Conservation (phyloP, 2,888 invertebrate genomes). For the Poecilus cupreus region DNA sequence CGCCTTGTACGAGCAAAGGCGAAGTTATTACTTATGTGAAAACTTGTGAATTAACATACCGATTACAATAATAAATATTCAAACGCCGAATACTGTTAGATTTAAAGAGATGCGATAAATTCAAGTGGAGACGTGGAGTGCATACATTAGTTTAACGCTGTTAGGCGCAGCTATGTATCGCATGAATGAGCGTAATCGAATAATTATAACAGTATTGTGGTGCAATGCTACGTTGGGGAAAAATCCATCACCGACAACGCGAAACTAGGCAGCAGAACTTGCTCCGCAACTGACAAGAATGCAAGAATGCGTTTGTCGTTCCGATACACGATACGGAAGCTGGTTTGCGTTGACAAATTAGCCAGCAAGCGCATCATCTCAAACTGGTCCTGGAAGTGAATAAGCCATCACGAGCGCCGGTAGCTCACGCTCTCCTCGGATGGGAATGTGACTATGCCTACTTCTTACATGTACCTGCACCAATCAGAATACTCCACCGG, state of each 20-base stretch:
- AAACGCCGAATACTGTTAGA: constrained; percentile 32
- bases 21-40: constrained; percentile 9
- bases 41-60: constrained; percentile 46
- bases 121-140: constrained; percentile 8
- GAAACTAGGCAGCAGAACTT: constrained; percentile 25
- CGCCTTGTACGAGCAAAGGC: background rate
- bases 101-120: constrained; percentile 34
- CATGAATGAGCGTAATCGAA: constrained; percentile 47
- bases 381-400: constrained; percentile 11
- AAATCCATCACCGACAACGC: constrained; percentile 2
- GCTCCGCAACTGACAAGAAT: constrained; percentile 9
- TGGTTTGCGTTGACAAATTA: constrained; percentile 18
- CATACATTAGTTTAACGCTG: constrained; percentile 28
- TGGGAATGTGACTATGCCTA: constrained; percentile 40
- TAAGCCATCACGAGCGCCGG: background rate
- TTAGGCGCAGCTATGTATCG: constrained; percentile 38
- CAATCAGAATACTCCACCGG: constrained; percentile 63
- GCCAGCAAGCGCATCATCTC: background rate
- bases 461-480: constrained; percentile 66
- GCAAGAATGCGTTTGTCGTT: background rate
- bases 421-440: background rate
- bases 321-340: constrained; percentile 9
- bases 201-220: constrained; percentile 51
- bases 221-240: background rate
- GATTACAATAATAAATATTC: constrained; percentile 46